phyloP scores from a whole-genome alignment of 2,888 invertebrate genomes.

The Orthosia gothica region DNA sequence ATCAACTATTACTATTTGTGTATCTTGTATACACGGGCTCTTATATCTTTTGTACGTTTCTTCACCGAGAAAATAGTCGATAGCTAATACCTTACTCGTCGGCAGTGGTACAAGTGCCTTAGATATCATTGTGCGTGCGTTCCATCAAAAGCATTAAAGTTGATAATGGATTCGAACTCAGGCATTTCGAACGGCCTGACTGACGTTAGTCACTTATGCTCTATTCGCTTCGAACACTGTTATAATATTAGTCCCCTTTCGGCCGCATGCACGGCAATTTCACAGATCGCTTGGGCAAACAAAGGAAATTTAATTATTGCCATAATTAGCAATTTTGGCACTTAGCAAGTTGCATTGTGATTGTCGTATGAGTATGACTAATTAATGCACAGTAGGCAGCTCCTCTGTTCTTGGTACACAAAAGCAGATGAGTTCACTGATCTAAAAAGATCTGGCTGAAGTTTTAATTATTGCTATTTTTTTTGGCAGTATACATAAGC shows the following conservation, averaged over 20 bases:
- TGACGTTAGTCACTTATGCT: not conserved
- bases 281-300: slow-evolving; percentile 28
- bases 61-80: too few species aligned
- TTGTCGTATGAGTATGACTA: slow-evolving; percentile 18
- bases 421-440: not conserved
- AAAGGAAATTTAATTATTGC: slow-evolving; percentile 38
- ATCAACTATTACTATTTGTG: too few species aligned
- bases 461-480: not conserved
- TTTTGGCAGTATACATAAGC: not conserved
- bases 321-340: slow-evolving; percentile 33
- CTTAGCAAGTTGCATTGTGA: slow-evolving; percentile 31
- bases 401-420: not conserved
- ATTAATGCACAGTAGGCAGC: slow-evolving; percentile 26
- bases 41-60: too few species aligned
- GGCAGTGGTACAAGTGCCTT: too few species aligned
- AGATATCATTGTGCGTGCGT: too few species aligned
- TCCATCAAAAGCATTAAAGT: not conserved
- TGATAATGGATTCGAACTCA: not conserved
- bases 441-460: not conserved
- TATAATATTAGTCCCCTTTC: not conserved
- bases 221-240: not conserved
- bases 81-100: too few species aligned
- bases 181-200: not conserved
- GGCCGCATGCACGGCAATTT: too few species aligned
- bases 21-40: too few species aligned